Evolutionary conservation across 2,888 invertebrate genomes (phyloP), one percentile per base, ranked within the genome.

Genomic region (Neuroscelio doddi): DNA sequence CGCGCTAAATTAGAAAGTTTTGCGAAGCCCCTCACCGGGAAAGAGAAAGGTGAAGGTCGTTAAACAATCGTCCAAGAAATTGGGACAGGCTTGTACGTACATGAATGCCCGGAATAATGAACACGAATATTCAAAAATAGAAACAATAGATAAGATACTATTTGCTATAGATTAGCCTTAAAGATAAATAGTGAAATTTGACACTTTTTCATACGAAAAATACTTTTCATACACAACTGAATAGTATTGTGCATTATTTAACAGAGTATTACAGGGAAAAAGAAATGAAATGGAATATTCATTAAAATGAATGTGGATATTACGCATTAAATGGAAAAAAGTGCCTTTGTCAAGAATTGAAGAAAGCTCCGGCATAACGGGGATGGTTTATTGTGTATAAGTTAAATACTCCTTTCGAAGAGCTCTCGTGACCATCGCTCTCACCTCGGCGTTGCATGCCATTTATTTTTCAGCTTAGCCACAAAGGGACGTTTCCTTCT

Each of bases 21-120:
- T 14, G 49, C 58, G 53, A 21, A 42, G 57, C 62, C 47, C 27
- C 24, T 56, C 50, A 17, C 49, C 41, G 42, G 44, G 49, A 17
- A 44, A 57, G 61, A 56, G 52, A 73, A 74, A 76, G 77, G 74
- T 76, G 74, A 76, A 76, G 73, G 74, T 75, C 72, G 61, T 52
- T 59, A 61, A 65, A 61, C 51, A 61, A 64, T 62, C 51, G 56
- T 38, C 53, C 41, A 46, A 65, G 47, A 56, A 67, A 57, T 46
- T 50, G 46, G 39, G 30, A 56, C 58, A 39, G n/a, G 42, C 58
- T 41, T 56, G 38, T 45, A 30, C 30, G 45, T 21, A 21, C 21
- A 21, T 3, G 5, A 3, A 21, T 21, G 21, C 3, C 34, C 1
- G 14, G 34, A 34, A 38, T 16, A 38, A 38, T 4, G 38, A 12